These are phyloP conservation scores for Coleophora flavipennella DNA, from an alignment of 2,888 invertebrate genomes.

Conservation along the genomic window DNA sequence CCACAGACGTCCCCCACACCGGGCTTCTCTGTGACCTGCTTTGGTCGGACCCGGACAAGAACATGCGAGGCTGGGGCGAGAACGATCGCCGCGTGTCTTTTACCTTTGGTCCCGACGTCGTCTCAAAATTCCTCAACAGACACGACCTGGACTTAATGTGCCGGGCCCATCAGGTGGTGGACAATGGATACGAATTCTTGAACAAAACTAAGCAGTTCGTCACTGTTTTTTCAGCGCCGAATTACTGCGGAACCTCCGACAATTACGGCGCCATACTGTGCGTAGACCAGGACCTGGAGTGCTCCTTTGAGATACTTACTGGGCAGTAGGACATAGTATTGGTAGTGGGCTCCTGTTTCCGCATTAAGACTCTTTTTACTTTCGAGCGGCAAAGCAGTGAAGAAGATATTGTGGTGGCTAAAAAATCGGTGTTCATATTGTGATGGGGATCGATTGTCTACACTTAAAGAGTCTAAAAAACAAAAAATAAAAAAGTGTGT, in stretches of 20 bases:
- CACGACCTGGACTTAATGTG: conserved; percentile 98
- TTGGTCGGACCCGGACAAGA: conserved; percentile 98
- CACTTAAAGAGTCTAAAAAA: too few species aligned
- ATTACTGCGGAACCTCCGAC: conserved; percentile 97
- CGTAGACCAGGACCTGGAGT: conserved; percentile 98
- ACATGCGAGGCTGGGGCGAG: conserved; percentile 95
- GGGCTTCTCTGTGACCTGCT: conserved; percentile 95
- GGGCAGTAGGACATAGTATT: too few species aligned
- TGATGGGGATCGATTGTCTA: too few species aligned
- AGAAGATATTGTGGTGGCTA: too few species aligned
- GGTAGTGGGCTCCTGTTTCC: too few species aligned
- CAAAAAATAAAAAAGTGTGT: too few species aligned
- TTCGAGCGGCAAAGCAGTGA: too few species aligned
- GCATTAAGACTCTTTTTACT: too few species aligned
- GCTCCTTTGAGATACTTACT: conserved; percentile 99
- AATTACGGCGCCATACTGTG: conserved; percentile 99
- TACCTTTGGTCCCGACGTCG: conserved; percentile 98
- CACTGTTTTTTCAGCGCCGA: conserved; percentile 98
- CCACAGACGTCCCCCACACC: conserved; percentile 98
- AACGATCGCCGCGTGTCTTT: conserved; percentile 99
- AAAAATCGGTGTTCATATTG: too few species aligned
- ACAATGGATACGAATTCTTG: conserved; percentile 99
- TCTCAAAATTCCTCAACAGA: conserved; percentile 95
- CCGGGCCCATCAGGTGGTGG: conserved; percentile 97
- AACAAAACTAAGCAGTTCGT: conserved; percentile 98